Evolutionary conservation across 1,140 invertebrate genomes (phyloP).

Genomic region (Ladona fulva): DNA sequence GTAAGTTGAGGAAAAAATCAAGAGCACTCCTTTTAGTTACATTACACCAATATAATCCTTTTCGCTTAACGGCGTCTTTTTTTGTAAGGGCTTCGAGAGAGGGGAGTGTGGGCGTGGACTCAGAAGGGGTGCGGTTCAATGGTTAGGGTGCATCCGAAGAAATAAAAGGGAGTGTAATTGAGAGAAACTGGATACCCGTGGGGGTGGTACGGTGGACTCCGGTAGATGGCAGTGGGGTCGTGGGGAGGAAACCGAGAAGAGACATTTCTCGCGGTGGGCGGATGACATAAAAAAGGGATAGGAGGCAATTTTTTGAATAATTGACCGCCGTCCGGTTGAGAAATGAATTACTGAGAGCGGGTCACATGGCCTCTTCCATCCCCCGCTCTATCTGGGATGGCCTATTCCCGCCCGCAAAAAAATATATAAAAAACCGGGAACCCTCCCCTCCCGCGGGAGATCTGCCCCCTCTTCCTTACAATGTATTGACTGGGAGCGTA

Average conservation of each 20-base stretch:
- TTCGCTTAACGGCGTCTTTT: too few species aligned
- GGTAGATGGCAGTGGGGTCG: neutral
- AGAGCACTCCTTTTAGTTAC: too few species aligned
- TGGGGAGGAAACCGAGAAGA: neutral
- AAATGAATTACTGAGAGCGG: constrained; percentile 36
- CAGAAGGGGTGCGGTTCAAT: neutral
- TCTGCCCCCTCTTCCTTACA: neutral
- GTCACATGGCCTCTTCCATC: neutral
- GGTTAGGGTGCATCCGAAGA: neutral
- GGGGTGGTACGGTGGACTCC: neutral
- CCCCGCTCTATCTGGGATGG: neutral
- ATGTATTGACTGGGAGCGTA: neutral
- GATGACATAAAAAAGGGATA: neutral
- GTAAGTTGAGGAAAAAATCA: too few species aligned
- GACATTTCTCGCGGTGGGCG: neutral
- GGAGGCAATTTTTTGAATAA: constrained; percentile 41
- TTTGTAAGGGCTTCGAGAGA: neutral
- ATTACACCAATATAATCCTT: too few species aligned
- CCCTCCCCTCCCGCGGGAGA: neutral
- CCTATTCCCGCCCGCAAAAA: neutral
- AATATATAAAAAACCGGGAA: neutral
- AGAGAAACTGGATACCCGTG: neutral
- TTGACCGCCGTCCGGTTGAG: constrained; percentile 40
- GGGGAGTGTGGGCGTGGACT: neutral
- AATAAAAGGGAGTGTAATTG: neutral